A percentile compares a stretch with the other conserved stretches of the same genome.
These are phyloP conservation scores for Coregonus clupeaformis DNA, from an alignment of 2,113 vertebrate species.

Conservation along the genomic window DNA sequence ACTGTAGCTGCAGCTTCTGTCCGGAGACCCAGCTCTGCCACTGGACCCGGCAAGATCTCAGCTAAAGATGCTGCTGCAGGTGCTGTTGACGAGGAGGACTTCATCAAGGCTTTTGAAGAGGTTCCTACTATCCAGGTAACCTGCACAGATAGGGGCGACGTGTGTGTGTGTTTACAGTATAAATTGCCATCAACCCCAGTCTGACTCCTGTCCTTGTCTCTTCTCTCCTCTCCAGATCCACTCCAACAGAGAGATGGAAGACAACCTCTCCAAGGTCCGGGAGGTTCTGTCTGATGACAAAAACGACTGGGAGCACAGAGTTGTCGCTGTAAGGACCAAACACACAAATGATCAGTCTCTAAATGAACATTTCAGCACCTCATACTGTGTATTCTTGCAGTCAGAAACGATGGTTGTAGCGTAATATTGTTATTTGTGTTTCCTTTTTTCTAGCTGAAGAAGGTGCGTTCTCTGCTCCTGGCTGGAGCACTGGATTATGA, in stretches of 20 bases:
- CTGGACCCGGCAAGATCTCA: slow-evolving; percentile 71
- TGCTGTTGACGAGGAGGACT: slow-evolving; percentile 96
- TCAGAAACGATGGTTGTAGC: neutral
- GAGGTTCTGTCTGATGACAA: slow-evolving; percentile 96
- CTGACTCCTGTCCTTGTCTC: slow-evolving; percentile 7
- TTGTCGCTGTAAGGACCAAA: slow-evolving; percentile 80
- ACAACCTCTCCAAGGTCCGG: slow-evolving; percentile 91
- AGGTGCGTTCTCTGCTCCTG: slow-evolving; percentile 90
- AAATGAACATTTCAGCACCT: neutral
- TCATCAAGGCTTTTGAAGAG: slow-evolving; percentile 94
- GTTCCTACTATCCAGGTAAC: slow-evolving; percentile 88
- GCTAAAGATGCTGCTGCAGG: slow-evolving; percentile 89
- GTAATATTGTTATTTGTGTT: neutral
- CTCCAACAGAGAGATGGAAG: slow-evolving; percentile 93
- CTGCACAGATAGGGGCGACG: neutral
- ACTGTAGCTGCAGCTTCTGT: slow-evolving; percentile 75
- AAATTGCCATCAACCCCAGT: neutral
- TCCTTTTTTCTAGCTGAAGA: slow-evolving; percentile 81
- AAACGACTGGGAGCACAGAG: slow-evolving; percentile 97
- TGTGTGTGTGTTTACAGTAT: neutral
- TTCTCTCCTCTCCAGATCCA: slow-evolving; percentile 79
- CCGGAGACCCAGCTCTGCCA: slow-evolving; percentile 82
- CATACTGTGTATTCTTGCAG: neutral
- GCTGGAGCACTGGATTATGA: slow-evolving; percentile 91
- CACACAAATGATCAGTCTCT: neutral